Evolutionary conservation across 23 tunicate species (phyloP).

Genomic region (Pegea sp.): DNA sequence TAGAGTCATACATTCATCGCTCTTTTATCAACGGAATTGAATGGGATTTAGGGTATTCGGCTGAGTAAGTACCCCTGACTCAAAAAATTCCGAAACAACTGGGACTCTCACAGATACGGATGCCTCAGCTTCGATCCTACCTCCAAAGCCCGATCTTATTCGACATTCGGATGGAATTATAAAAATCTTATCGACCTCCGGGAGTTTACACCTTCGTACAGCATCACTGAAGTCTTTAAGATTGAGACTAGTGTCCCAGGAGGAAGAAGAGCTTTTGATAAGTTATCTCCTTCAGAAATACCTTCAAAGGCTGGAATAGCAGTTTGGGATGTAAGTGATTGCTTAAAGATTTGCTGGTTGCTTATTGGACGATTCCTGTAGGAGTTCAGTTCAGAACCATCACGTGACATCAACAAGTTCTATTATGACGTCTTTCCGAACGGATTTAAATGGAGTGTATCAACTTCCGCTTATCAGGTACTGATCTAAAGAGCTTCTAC

Average conservation of each 20-base stretch:
- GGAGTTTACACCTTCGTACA: too few species aligned
- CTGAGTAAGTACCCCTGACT: constrained; percentile 32
- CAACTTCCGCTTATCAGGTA: constrained; percentile 96
- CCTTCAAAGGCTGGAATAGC: constrained; percentile 69
- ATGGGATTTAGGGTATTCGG: constrained; percentile 51
- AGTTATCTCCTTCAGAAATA: constrained; percentile 26
- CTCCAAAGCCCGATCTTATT: constrained; percentile 11
- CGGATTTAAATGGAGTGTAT: constrained; percentile 81
- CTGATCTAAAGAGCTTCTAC: not conserved
- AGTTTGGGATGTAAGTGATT: constrained; percentile 41
- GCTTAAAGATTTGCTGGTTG: too few species aligned
- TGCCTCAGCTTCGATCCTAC: constrained; percentile 23
- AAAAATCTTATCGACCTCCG: constrained; percentile 12
- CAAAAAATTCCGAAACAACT: too few species aligned
- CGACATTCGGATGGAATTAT: constrained; percentile 13
- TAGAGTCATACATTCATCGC: constrained; percentile 24
- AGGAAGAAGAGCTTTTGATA: too few species aligned
- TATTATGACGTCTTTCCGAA: constrained; percentile 65
- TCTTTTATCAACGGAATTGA: constrained; percentile 61
- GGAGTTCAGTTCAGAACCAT: constrained; percentile 42
- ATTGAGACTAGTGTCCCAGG: too few species aligned
- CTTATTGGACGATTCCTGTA: constrained; percentile 4
- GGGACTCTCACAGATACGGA: constrained; percentile 65
- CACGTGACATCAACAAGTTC: constrained; percentile 46
- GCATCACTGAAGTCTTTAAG: too few species aligned